These are phyloP conservation scores for Heliconius erato DNA, from an alignment of 2,888 invertebrate species.

Conservation along the genomic window DNA sequence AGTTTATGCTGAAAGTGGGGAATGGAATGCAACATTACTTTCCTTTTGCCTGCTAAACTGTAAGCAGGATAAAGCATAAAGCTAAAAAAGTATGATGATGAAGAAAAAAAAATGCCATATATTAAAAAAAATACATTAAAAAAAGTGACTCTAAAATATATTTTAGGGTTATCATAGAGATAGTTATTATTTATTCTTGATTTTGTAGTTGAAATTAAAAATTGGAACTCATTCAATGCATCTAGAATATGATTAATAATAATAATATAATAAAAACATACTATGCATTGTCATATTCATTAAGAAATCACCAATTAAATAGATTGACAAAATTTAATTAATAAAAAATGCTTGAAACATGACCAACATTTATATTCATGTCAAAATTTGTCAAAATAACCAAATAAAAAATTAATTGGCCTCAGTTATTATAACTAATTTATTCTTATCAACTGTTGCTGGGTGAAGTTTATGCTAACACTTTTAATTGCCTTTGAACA, in stretches of 20 bases:
- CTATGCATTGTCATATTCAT: not conserved
- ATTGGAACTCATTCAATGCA: not conserved
- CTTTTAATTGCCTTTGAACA: not conserved
- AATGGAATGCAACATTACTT: too few species aligned
- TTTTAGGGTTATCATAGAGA: not conserved
- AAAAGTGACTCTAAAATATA: not conserved
- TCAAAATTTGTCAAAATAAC: not conserved
- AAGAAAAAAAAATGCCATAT: too few species aligned
- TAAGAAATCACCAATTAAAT: not conserved
- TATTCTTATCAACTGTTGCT: conserved; percentile 1
- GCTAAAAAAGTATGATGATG: too few species aligned
- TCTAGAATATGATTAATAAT: not conserved
- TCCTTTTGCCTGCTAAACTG: too few species aligned
- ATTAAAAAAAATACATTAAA: not conserved
- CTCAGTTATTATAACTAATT: not conserved
- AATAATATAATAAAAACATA: too few species aligned
- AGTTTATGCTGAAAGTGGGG: too few species aligned
- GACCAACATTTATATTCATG: not conserved
- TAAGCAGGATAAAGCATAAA: too few species aligned
- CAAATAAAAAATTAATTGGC: not conserved
- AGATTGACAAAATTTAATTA: not conserved
- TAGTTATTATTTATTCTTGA: not conserved
- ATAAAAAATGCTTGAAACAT: not conserved
- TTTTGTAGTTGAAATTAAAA: not conserved
- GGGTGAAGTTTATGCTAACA: too few species aligned